Percentiles rank a stretch among this genome's conserved stretches.
These are phyloP conservation scores for Crotalus tigris DNA, from an alignment of 2,113 vertebrate genomes.

Conservation along the genomic window DNA sequence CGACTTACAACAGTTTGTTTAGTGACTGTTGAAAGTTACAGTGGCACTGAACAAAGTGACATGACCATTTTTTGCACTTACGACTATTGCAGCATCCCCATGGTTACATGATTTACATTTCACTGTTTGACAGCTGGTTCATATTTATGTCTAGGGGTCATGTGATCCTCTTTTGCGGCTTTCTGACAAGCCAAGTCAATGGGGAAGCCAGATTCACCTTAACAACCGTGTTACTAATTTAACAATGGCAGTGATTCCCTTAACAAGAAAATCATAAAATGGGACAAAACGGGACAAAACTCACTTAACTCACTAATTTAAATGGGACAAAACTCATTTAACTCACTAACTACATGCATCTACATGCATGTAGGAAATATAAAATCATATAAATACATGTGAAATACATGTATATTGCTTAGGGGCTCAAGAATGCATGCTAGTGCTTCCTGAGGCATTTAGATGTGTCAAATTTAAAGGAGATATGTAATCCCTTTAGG, in stretches of 20 bases:
- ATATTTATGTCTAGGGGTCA: not conserved
- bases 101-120: not conserved
- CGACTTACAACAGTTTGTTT: not conserved
- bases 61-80: not conserved
- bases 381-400: not conserved
- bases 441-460: not conserved
- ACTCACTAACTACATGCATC: too few species aligned
- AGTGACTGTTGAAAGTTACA: not conserved
- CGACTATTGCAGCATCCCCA: not conserved
- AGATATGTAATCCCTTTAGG: not conserved
- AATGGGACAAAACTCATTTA: too few species aligned
- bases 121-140: not conserved
- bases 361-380: not conserved
- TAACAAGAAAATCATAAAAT: too few species aligned
- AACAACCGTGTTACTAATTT: too few species aligned
- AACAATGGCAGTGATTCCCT: too few species aligned
- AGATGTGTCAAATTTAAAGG: not conserved
- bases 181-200: too few species aligned
- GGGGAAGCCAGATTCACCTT: too few species aligned
- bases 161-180: too few species aligned
- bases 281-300: too few species aligned
- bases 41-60: not conserved
- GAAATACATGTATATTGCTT: not conserved
- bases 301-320: too few species aligned
- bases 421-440: not conserved